Conservation (phyloP, 2,888 invertebrate species). For the Zele albiditarsus region DNA sequence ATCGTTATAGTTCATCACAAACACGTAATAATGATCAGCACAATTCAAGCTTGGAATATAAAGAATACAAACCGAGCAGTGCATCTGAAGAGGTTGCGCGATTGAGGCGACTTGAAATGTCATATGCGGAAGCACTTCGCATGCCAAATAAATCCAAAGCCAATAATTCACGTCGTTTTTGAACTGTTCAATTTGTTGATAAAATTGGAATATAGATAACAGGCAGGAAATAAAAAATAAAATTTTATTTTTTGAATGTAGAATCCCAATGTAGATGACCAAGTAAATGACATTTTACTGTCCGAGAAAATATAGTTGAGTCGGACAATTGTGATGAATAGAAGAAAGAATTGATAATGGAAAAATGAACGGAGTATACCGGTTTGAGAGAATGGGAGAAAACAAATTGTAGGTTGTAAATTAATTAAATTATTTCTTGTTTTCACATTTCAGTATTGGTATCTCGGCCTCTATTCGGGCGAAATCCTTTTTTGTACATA, state of each 20-base stretch:
- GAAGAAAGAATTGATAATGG: background rate
- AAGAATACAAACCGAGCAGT: slow-evolving; percentile 79
- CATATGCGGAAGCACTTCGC: slow-evolving; percentile 88
- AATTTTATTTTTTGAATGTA: slow-evolving; percentile 18
- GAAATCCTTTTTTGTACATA: slow-evolving; percentile 11
- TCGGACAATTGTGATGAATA: background rate
- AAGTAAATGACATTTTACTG: background rate
- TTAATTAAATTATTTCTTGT: slow-evolving; percentile 7
- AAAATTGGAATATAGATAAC: background rate
- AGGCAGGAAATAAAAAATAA: background rate
- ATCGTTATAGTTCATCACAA: slow-evolving; percentile 45
- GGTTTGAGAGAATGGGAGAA: background rate
- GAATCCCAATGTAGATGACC: background rate
- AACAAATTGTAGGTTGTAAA: background rate
- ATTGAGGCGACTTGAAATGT: slow-evolving; percentile 85
- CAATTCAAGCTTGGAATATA: slow-evolving; percentile 55
- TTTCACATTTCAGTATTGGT: slow-evolving; percentile 11
- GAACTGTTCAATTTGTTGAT: slow-evolving; percentile 17
- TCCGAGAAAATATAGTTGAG: background rate
- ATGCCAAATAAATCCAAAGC: slow-evolving; percentile 78
- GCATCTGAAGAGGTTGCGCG: slow-evolving; percentile 90
- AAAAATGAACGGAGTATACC: background rate
- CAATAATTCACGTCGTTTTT: slow-evolving; percentile 53
- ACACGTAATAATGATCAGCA: slow-evolving; percentile 58
- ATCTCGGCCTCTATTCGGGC: slow-evolving; percentile 3